Conservation (phyloP, 2,888 invertebrate species). For the Philereme transversata region DNA sequence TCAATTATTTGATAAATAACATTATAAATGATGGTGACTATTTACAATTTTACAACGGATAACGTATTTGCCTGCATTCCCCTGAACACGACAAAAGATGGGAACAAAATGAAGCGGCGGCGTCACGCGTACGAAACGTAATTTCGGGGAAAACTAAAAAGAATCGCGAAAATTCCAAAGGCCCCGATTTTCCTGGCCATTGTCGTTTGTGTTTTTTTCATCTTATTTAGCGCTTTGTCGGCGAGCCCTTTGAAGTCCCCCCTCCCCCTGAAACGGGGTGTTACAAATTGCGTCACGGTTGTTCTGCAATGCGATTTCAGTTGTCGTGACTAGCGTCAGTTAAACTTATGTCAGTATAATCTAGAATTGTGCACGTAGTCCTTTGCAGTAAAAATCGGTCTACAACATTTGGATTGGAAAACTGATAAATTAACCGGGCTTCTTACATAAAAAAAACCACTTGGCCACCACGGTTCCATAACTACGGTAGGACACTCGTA, state of each 20-base stretch:
- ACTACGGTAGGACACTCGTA: too few relatives aligned
- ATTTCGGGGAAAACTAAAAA: slow-evolving; percentile 67
- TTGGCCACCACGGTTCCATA: too few relatives aligned
- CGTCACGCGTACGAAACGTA: slow-evolving; percentile 48
- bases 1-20: too few relatives aligned
- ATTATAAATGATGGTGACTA: too few relatives aligned
- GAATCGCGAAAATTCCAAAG: slow-evolving; percentile 66
- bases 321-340: too few relatives aligned
- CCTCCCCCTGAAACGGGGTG: slow-evolving; percentile 60
- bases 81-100: not conserved
- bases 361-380: too few relatives aligned
- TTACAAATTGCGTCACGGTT: slow-evolving; percentile 79
- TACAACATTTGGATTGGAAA: too few relatives aligned
- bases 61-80: not conserved
- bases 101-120: not conserved
- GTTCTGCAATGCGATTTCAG: slow-evolving; percentile 45
- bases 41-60: too few relatives aligned
- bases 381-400: too few relatives aligned
- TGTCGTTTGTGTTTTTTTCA: slow-evolving; percentile 79
- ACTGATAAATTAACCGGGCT: too few relatives aligned
- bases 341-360: too few relatives aligned
- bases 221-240: slow-evolving; percentile 84
- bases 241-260: slow-evolving; percentile 77
- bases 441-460: too few relatives aligned
- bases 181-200: slow-evolving; percentile 78